Evolutionary conservation across 2,113 vertebrate species (phyloP).

Genomic region (Vulpes vulpes): DNA sequence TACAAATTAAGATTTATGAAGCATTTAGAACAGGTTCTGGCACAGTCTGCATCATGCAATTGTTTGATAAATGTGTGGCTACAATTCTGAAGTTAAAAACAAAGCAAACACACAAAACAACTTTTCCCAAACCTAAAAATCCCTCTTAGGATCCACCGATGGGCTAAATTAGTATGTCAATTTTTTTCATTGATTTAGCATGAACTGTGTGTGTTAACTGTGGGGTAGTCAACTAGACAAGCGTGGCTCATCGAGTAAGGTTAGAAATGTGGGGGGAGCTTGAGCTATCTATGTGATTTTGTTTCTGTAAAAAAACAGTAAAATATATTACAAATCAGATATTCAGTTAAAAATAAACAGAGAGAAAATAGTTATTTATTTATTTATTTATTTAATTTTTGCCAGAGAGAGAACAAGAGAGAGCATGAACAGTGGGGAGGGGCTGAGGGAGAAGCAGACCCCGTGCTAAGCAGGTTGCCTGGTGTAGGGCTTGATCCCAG

Average conservation of each 20-base stretch:
- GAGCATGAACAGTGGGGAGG: too few species aligned
- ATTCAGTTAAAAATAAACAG: not conserved
- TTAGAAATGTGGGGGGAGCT: not conserved
- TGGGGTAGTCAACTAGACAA: not conserved
- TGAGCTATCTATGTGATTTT: not conserved
- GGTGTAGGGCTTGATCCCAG: too few species aligned
- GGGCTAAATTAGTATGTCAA: not conserved
- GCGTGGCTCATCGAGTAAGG: not conserved
- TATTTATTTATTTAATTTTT: too few species aligned
- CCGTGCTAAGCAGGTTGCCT: too few species aligned
- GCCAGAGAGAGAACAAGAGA: too few species aligned
- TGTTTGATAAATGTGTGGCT: not conserved
- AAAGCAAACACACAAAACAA: not conserved
- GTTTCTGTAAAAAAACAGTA: not conserved
- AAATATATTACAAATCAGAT: not conserved
- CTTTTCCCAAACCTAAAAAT: not conserved
- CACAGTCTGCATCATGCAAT: not conserved
- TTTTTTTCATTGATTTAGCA: not conserved
- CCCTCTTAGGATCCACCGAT: not conserved
- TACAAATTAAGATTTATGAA: not conserved
- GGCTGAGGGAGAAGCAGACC: too few species aligned
- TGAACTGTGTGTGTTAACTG: not conserved
- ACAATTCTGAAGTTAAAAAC: slow-evolving; percentile 8
- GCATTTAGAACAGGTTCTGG: not conserved
- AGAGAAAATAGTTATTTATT: too few species aligned